Percentiles rank a stretch among this genome's conserved stretches.
phyloP scores from a whole-genome alignment of 2,113 vertebrate genomes.

The Herpailurus yagouaroundi region DNA sequence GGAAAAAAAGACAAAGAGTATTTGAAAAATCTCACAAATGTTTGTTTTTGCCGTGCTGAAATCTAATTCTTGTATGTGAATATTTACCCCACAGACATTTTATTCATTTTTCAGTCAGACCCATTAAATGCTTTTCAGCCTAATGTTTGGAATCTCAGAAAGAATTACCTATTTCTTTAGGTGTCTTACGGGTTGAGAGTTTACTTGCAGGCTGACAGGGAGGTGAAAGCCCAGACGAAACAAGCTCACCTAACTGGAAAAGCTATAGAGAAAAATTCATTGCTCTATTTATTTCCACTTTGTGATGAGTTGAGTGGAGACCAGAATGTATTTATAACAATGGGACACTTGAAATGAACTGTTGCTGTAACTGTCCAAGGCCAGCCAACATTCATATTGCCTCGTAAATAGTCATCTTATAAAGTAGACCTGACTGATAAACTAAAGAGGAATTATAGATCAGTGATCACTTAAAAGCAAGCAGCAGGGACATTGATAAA shows the following conservation, averaged over 20 bases:
- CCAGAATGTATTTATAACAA: constrained; percentile 66
- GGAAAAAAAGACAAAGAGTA: constrained; percentile 23
- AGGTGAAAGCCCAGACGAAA: constrained; percentile 2
- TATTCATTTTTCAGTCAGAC: constrained; percentile 60
- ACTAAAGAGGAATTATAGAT: constrained; percentile 41
- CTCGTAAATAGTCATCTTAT: constrained; percentile 46
- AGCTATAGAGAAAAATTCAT: neutral
- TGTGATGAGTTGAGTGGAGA: constrained; percentile 54
- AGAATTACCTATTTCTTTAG: constrained; percentile 51
- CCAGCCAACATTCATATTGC: constrained; percentile 28
- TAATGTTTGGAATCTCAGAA: constrained; percentile 67
- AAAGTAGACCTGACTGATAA: constrained; percentile 62
- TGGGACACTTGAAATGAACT: constrained; percentile 54
- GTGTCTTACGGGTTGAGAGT: neutral
- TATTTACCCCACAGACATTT: constrained; percentile 62
- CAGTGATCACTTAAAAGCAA: constrained; percentile 65
- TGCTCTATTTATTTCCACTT: constrained; percentile 56
- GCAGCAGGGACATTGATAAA: constrained; percentile 56
- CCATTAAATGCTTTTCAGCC: constrained; percentile 46
- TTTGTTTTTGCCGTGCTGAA: constrained; percentile 80
- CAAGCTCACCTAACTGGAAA: neutral
- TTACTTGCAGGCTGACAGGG: constrained; percentile 11
- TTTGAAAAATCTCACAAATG: constrained; percentile 78
- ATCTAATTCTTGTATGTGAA: constrained; percentile 76
- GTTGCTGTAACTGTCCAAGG: constrained; percentile 37